These are phyloP conservation scores for Lithophane socia DNA, from an alignment of 2,888 invertebrate genomes.

Conservation along the genomic window DNA sequence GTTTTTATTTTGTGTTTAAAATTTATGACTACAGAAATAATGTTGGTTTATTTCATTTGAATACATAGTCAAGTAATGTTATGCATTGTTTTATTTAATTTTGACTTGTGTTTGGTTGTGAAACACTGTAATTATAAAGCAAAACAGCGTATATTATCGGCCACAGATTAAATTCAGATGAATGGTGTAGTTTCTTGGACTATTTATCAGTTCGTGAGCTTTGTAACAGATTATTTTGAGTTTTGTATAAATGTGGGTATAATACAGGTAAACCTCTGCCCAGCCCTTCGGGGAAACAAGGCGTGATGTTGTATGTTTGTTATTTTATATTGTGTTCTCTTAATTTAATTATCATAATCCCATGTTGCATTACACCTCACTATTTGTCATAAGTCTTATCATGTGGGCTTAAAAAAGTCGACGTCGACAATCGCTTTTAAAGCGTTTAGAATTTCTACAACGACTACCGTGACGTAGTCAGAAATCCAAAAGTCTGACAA, in stretches of 20 bases:
- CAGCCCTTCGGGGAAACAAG: too few species aligned
- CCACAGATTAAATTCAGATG: not conserved
- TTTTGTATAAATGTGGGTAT: too few species aligned
- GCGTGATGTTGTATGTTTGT: too few species aligned
- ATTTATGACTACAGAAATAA: constrained; percentile 21
- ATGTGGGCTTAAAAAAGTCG: not conserved
- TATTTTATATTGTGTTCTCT: not conserved
- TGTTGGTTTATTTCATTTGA: constrained; percentile 3
- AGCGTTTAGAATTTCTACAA: too few species aligned
- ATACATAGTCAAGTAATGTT: not conserved
- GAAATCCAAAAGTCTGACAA: too few species aligned
- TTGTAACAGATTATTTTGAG: not conserved
- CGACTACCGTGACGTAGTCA: too few species aligned
- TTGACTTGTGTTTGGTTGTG: not conserved
- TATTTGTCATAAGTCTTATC: not conserved
- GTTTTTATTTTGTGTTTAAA: constrained; percentile 27
- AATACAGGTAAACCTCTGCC: too few species aligned
- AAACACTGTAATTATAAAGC: not conserved
- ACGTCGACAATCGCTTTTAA: too few species aligned
- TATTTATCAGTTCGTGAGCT: not conserved
- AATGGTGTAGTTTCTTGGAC: not conserved
- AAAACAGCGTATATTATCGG: not conserved
- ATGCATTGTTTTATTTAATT: not conserved
- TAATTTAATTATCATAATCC: not conserved
- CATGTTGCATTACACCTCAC: not conserved